Base-by-base conservation (phyloP, 1,140 invertebrate genomes). In the Drosophila watanabei region DNA sequence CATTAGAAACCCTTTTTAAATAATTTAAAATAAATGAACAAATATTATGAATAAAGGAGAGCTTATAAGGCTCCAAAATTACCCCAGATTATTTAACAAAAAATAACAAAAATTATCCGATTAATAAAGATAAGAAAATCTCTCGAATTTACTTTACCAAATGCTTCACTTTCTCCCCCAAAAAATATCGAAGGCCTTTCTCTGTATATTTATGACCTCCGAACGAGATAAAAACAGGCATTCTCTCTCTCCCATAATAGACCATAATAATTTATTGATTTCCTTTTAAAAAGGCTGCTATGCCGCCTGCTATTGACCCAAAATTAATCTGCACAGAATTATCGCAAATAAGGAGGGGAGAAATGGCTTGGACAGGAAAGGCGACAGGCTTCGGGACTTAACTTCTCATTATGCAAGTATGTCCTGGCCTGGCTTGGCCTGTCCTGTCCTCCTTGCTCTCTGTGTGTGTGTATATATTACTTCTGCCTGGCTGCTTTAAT, bases 191-290 rank as follows among this genome's bases (percentile, higher is more conserved):
- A 7, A 0, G 16, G 59, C 5, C 60, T 49, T 63, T 65, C 63
- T n/a, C 28, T 28, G 11, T 18, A 18, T 18, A 79, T 82, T 86
- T 80, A 87, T 54, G 64, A 65, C 41, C 46, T 58, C 46, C 56
- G 30, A 30, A 37, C 8, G 48, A 35, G 9, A 65, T 63, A 63
- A 46, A 70, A 41, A 46, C 32, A 35, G 56, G 18, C 33, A 16
- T 45, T 45, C 72, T 80, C 61, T 80, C 61, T 75, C 80, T 32
- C 83, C 87, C 73, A 80, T 80, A 88, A 83, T 88, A 83, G 83
- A 83, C 77, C 65, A 88, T 84, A 89, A 90, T 90, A 90, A 90
- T 82, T 90, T 90, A 90, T 90, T 90, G 82, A 90, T 90, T 90
- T 86, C 72, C 72, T 61, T 75, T 82, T 75, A 69, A 77, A 69